Base-by-base conservation (phyloP, 2,888 invertebrate genomes). In the Andrena haemorrhoa region DNA sequence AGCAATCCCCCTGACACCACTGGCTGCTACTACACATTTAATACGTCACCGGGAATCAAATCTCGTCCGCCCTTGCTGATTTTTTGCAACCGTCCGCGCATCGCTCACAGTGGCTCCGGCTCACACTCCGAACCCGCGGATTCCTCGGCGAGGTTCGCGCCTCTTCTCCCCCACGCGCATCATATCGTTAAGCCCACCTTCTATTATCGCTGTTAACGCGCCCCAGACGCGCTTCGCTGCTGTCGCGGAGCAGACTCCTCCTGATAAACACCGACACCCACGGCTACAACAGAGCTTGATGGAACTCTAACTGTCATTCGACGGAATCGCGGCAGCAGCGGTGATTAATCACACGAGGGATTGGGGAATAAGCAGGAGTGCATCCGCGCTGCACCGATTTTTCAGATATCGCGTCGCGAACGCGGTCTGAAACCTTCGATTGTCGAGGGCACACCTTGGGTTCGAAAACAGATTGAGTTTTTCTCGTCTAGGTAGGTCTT, bases 21-120 rank as follows among this genome's bases (percentile, higher is more conserved):
- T 87, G 90, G 88, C 86, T 91, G 92, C 93, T 93, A 93, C 93
- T 90, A 92, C 92, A 89, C 90, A 91, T 92, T 93, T 92, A 93
- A 93, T 92, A 91, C 91, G 92, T 92, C 91, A 91, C 91, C 89
- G 89, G 89, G 89, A 91, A 91, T 92, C 92, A 90, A 92, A 92
- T 91, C 90, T 88, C 89, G 86, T 86, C 89, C 86, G 86, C 84
- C 88, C 84, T 88, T 87, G 83, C 89, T 87, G 81, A 86, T 84
- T 91, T 91, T 91, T 91, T 91, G 85, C 80, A 60, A 77, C 78
- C 83, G 79, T 73, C 84, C 89, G 86, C 86, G 71, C 53, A 63
- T 60, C 77, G 73, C 56, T 76, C 77, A 41, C 63, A 16, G 41
- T 5, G 41, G 61, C 33, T 51, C 56, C 16, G 41, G 61, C 33